These are phyloP conservation scores for Eulemur albifrons DNA, from an alignment of 2,797 vertebrate genomes.

Conservation along the genomic window DNA sequence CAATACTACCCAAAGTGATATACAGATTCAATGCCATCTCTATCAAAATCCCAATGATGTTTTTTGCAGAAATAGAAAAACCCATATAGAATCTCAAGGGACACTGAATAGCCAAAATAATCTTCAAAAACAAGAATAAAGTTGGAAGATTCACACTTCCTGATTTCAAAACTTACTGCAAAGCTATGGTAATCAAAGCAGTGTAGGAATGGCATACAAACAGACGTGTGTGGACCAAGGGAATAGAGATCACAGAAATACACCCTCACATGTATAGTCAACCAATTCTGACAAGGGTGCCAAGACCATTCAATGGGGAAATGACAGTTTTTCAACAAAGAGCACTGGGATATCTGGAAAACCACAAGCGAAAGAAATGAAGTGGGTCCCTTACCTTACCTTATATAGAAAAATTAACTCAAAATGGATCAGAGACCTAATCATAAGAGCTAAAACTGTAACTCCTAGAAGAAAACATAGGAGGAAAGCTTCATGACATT, in stretches of 20 bases:
- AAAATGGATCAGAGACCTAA: background rate
- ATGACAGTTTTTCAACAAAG: background rate
- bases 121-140: background rate
- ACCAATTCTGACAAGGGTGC: background rate
- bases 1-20: background rate
- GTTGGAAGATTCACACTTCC: background rate
- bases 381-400: background rate
- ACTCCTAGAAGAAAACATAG: background rate
- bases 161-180: background rate
- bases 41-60: background rate
- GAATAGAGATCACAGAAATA: background rate
- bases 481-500: background rate
- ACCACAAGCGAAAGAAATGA: background rate
- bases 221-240: background rate
- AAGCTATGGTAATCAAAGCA: background rate
- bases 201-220: background rate
- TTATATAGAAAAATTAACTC: background rate
- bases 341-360: background rate
- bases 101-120: slow-evolving; percentile 2
- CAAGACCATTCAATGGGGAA: background rate
- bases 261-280: background rate
- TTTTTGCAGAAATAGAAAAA: background rate
- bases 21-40: background rate
- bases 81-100: background rate
- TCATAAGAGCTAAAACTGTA: background rate